Base-by-base conservation (phyloP, 1,140 invertebrate genomes). In the Solenopsis invicta region DNA sequence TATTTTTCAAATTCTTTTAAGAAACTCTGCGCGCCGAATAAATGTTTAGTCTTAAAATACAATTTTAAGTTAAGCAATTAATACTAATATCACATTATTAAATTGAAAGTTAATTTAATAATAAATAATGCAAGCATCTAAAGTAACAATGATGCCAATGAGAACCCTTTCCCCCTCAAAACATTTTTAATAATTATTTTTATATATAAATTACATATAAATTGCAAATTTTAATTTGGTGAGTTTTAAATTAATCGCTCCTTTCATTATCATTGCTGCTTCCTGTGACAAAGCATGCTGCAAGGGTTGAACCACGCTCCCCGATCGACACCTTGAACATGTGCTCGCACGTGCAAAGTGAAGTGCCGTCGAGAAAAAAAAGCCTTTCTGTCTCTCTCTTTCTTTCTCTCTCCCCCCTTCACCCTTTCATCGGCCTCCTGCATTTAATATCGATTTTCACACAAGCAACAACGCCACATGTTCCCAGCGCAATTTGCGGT, bases 381-480 rank as follows among this genome's bases (percentile, higher is more conserved):
- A 50, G 61, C 8, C 41, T 41, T 4, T 41, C 41, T 41, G 41
- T 41, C 41, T 41, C 8, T 41, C 18, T 12, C 24, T 66, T 9
- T 50, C 12, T 67, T 13, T 80, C 29, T 54, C n/a, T 18, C 34
- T 16, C n/a, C 52, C 29, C 5, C 29, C 16, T 45, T 21, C 24
- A 9, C 18, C 48, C 13, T 37, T 34, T 52, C 24, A 64, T 78
- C 59, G 24, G 45, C 45, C 24, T 50, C 8, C n/a, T 74, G 18
- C 41, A 74, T 82, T 54, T 74, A 24, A 82, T 74, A 82, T 82
- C 67, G 54, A 82, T 82, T 82, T 82, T 82, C 16, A 10, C 67
- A 82, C 67, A 54, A 80, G 67, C 18, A 78, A 78, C 76, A 74
- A 82, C 52, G 41, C 67, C 41, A 74, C 56, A 74, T 74, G 67